Base-by-base conservation (phyloP, 1,140 invertebrate genomes). In the silkworm (Bombyx mori) region DNA sequence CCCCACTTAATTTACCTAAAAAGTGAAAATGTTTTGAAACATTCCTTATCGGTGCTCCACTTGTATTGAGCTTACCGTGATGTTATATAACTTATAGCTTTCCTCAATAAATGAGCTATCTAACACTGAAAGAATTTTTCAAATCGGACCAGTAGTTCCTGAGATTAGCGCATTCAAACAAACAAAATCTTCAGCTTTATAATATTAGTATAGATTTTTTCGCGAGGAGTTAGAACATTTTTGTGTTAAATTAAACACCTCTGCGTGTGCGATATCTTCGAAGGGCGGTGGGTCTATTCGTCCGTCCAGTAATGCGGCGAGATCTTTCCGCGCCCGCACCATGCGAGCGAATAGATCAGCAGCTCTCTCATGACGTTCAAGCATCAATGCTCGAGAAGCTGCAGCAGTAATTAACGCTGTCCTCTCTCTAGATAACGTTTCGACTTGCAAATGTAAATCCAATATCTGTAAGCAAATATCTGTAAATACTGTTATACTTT, bases 361-460 rank as follows among this genome's bases (percentile, higher is more conserved):
- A 3, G 77, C 69, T 6, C 82, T 74, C 60, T 86, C 82, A 59
- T 84, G 73, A 0, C 82, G 66, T 65, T 86, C 82, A 52, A 86
- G 60, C 82, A 84, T 82, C 3, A 86, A 68, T 6, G 79, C 78
- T 1, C 81, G 77, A 0, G 82, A 82, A 3, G 81, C 79, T 1
- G 79, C 78, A 1, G 79, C 76, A 6, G 68, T 69, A 54, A 82
- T 69, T 51, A 86, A 56, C 6, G 79, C 73, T 1, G 75, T 65
- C 1, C 81, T 72, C 56, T 84, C 81, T 5, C 79, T 79, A 8
- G 69, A 69, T 52, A 86, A 50, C 8, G 73, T 69, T 46, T 79
- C 73, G 42, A 86, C 76, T 79, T 86, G 78, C 77, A 81, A 75
- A 35, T 81, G 73, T 63, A 86, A 44, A 22, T 80, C 79, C 54